Conservation (phyloP, 2,113 vertebrate genomes). For the Planiliza haematocheilus region DNA sequence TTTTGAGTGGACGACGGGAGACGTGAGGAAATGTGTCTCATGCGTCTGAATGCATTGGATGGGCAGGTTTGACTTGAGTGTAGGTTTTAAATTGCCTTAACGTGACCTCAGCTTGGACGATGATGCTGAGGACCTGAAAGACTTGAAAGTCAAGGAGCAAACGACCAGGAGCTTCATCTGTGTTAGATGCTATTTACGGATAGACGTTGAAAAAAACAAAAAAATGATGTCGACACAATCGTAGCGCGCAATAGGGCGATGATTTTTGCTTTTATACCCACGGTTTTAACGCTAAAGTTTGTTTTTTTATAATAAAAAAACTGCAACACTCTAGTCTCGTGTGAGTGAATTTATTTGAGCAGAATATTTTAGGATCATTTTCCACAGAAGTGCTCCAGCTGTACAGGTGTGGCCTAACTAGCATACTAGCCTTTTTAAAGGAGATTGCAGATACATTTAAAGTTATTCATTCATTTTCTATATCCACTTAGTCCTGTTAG, state of each 20-base stretch:
- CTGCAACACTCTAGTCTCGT: neutral
- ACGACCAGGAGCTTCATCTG: conserved; percentile 14
- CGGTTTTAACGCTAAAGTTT: conserved; percentile 28
- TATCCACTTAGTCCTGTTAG: no score
- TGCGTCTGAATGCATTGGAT: neutral
- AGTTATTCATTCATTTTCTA: no score
- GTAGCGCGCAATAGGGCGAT: neutral
- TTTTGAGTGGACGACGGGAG: conserved; percentile 4
- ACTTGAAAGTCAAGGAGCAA: conserved; percentile 49
- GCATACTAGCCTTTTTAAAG: no score
- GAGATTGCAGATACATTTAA: no score
- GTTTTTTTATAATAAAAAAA: conserved; percentile 66
- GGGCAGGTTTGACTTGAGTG: conserved; percentile 28
- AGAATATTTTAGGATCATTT: neutral
- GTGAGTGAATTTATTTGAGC: conserved; percentile 12
- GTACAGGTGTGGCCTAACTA: no score
- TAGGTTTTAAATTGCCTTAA: conserved; percentile 77
- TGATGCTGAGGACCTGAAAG: no score
- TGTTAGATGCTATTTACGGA: conserved; percentile 7
- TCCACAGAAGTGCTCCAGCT: no score
- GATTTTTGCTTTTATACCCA: conserved; percentile 57
- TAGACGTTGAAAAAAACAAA: conserved; percentile 3
- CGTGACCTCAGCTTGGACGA: conserved; percentile 46
- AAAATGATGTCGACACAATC: neutral
- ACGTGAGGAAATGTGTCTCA: conserved; percentile 13